These are phyloP conservation scores for Muscicapa adusta DNA, from an alignment of 2,113 vertebrate species.

Conservation along the genomic window DNA sequence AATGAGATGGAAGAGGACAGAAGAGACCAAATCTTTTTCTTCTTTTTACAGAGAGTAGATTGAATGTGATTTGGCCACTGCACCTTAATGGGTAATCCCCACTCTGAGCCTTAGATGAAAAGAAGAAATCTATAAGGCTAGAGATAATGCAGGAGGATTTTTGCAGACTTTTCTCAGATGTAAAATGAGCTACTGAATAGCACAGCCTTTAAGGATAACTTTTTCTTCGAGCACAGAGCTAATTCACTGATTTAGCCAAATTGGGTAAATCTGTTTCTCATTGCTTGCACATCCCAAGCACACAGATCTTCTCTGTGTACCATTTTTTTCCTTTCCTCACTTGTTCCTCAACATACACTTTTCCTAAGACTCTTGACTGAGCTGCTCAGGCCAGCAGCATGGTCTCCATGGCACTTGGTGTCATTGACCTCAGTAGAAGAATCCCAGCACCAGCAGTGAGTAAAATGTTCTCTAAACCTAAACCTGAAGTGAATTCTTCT, in stretches of 20 bases:
- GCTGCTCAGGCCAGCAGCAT: background rate
- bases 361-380: background rate
- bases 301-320: background rate
- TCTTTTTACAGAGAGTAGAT: background rate
- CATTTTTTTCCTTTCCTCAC: background rate
- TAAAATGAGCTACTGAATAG: constrained; percentile 19
- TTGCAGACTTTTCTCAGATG: constrained; percentile 27
- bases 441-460: background rate
- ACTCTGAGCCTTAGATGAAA: constrained; percentile 22
- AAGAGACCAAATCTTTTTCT: constrained; percentile 9
- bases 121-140: constrained; percentile 24
- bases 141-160: constrained; percentile 44
- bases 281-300: background rate
- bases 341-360: background rate
- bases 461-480: background rate
- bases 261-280: background rate
- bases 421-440: background rate
- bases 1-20: background rate
- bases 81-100: constrained; percentile 42
- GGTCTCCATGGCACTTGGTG: fast-evolving
- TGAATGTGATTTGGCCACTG: constrained; percentile 1
- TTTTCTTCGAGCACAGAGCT: constrained; percentile 25
- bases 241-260: background rate
- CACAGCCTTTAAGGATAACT: background rate
- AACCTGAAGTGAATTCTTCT: background rate